Conservation (phyloP, 2,888 invertebrate species). For the Dusona sp. region DNA sequence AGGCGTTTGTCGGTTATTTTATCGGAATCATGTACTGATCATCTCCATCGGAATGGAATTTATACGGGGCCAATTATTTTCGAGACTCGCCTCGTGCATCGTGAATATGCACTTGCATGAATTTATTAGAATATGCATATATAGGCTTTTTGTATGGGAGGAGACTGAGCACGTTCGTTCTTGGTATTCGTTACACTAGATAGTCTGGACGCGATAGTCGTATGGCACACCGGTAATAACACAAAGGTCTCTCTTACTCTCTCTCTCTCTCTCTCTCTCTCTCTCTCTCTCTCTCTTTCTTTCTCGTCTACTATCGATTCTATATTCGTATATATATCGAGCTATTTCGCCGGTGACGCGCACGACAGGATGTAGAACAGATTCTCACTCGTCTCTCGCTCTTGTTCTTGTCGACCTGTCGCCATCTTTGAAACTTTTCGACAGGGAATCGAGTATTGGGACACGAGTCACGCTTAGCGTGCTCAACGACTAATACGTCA, state of each 20-base stretch:
- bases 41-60: slow-evolving; percentile 62
- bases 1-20: slow-evolving; percentile 70
- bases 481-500: slow-evolving; percentile 28
- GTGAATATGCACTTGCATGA: slow-evolving; percentile 7
- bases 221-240: slow-evolving; percentile 38
- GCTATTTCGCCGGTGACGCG: slow-evolving; percentile 29
- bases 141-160: background rate
- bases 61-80: slow-evolving; percentile 65
- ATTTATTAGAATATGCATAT: slow-evolving; percentile 15
- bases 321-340: no score
- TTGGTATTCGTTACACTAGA: slow-evolving; percentile 65
- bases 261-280: background rate
- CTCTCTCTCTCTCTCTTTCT: background rate
- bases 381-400: slow-evolving; percentile 61
- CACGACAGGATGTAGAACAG: slow-evolving; percentile 55
- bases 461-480: background rate
- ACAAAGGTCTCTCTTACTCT: slow-evolving; percentile 21
- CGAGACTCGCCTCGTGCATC: slow-evolving; percentile 29
- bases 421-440: slow-evolving; percentile 37
- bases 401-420: slow-evolving; percentile 41
- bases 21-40: slow-evolving; percentile 67
- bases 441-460: background rate
- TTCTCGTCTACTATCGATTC: background rate
- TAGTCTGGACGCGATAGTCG: slow-evolving; percentile 56
- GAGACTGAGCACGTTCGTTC: slow-evolving; percentile 39